These are phyloP conservation scores for Catostomus latipinnis DNA, from an alignment of 2,797 vertebrate genomes.

Conservation along the genomic window DNA sequence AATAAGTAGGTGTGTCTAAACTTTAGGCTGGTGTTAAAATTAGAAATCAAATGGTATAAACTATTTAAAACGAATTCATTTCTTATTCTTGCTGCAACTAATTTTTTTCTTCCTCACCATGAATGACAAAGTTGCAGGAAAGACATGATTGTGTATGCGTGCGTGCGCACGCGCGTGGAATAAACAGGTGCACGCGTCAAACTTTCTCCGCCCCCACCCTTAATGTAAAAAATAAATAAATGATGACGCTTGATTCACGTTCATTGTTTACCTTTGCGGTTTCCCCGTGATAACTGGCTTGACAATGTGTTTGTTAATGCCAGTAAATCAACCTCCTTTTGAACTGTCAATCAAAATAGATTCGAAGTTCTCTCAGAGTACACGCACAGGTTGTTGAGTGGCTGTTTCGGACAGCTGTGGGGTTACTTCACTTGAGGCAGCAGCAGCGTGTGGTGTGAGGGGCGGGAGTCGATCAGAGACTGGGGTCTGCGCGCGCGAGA, in stretches of 20 bases:
- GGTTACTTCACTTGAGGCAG: slow-evolving; percentile 10
- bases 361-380: not conserved
- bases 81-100: no score
- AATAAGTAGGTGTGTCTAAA: no score
- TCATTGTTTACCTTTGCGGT: slow-evolving; percentile 8
- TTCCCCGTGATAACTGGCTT: not conserved
- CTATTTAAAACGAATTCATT: no score
- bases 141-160: not conserved
- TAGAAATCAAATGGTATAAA: no score
- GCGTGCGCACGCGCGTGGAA: not conserved
- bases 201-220: slow-evolving; percentile 35
- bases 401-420: slow-evolving; percentile 24
- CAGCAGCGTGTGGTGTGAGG: slow-evolving; percentile 46
- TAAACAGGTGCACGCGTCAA: slow-evolving; percentile 48
- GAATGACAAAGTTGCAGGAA: no score
- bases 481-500: slow-evolving; percentile 43
- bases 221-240: not conserved
- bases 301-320: slow-evolving; percentile 6
- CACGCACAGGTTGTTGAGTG: slow-evolving; percentile 29
- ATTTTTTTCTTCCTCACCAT: no score
- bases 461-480: slow-evolving; percentile 27
- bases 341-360: slow-evolving; percentile 20
- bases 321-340: not conserved
- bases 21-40: no score
- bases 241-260: not conserved